phyloP scores from a whole-genome alignment of 2,113 vertebrate species.

The Boulengerochromis microlepis region DNA sequence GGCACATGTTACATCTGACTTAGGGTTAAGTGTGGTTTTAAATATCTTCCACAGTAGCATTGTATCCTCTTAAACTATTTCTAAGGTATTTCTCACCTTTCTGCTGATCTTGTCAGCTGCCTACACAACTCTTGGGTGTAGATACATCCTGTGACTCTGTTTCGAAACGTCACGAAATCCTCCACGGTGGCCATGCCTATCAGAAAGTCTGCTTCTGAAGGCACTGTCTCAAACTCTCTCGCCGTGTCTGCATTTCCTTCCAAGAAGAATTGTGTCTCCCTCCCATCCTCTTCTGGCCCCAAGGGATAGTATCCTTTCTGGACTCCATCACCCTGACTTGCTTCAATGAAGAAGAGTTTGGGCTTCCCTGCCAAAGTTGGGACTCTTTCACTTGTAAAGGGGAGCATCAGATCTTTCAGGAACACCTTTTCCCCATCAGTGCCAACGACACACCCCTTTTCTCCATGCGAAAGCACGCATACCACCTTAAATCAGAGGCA shows the following conservation, averaged over 20 bases:
- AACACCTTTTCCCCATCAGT: conserved; percentile 40
- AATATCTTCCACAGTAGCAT: no score
- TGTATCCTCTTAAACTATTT: no score
- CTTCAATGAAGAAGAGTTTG: conserved; percentile 89
- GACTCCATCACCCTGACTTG: conserved; percentile 73
- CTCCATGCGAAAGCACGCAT: conserved; percentile 74
- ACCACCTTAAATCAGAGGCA: conserved; percentile 41
- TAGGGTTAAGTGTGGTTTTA: no score
- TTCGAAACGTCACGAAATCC: conserved; percentile 54
- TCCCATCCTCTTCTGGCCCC: accelerated
- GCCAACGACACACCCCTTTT: conserved; percentile 58
- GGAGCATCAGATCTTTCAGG: conserved; percentile 29
- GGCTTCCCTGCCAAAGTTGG: conserved; percentile 77
- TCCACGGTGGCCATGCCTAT: conserved; percentile 74
- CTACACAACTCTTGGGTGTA: conserved; percentile 77
- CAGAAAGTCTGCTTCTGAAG: conserved; percentile 69
- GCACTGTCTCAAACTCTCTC: conserved; percentile 4
- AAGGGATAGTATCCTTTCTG: conserved; percentile 52
- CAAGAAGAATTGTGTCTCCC: no score
- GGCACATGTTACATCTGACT: no score
- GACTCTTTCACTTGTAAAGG: conserved; percentile 64
- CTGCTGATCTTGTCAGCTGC: conserved; percentile 43
- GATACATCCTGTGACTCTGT: conserved; percentile 39
- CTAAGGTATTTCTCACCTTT: conserved; percentile 34
- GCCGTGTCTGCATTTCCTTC: accelerated